Percentiles rank a stretch among this genome's conserved stretches.
phyloP scores from a whole-genome alignment of 2,113 vertebrate genomes.

The Erpornis zantholeuca region DNA sequence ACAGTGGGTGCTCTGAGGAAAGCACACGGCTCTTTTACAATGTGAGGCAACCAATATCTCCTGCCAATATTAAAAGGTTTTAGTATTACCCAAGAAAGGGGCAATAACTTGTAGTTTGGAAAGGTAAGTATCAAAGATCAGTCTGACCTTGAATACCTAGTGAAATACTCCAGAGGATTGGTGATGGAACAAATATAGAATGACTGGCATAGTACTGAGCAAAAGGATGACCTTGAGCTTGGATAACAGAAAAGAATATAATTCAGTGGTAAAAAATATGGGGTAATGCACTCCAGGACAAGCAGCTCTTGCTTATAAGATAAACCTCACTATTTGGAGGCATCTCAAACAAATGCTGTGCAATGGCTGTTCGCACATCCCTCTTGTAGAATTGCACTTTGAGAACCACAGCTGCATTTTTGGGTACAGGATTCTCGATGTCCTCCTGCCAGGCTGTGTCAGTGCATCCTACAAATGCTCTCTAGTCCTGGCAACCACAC shows the following conservation, averaged over 20 bases:
- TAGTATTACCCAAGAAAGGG: neutral
- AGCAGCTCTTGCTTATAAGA: neutral
- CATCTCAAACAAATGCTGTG: neutral
- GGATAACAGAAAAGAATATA: neutral
- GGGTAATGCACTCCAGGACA: neutral
- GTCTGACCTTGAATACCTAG: neutral
- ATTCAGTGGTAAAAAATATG: neutral
- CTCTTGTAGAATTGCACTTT: neutral
- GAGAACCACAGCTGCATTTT: neutral
- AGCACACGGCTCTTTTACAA: neutral
- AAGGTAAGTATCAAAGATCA: neutral
- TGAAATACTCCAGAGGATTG: neutral
- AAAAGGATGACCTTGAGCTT: conserved; percentile 16
- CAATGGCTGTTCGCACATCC: neutral
- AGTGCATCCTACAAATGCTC: neutral
- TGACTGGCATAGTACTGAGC: neutral
- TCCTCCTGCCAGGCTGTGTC: neutral
- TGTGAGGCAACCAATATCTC: too few species aligned
- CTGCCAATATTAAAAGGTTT: neutral
- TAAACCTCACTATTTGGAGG: neutral
- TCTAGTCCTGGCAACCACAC: neutral
- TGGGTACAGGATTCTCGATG: neutral
- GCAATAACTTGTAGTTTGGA: neutral
- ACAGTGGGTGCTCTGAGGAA: neutral
- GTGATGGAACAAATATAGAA: neutral